phyloP scores from a whole-genome alignment of 2,797 vertebrate species.

The Cheirogaleus major region DNA sequence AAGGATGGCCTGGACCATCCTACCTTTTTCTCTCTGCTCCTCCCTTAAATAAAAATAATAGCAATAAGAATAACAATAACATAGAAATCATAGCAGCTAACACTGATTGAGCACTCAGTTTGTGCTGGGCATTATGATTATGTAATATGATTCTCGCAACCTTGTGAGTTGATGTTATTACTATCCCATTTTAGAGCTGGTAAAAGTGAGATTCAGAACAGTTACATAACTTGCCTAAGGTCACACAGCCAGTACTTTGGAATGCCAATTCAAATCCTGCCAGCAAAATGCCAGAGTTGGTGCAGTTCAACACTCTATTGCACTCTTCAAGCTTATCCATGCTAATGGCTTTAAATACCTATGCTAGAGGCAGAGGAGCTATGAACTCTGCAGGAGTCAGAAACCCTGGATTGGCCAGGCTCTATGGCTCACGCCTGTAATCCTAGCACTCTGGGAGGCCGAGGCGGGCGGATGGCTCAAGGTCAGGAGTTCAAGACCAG shows the following conservation, averaged over 20 bases:
- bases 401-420: background rate
- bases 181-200: background rate
- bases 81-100: background rate
- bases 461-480: too few relatives aligned
- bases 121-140: background rate
- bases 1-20: background rate
- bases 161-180: background rate
- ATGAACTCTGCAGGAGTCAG: background rate
- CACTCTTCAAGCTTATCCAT: background rate
- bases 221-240: slow-evolving; percentile 11
- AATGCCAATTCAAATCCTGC: background rate
- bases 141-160: background rate
- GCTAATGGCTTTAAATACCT: background rate
- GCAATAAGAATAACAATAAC: background rate
- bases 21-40: slow-evolving; percentile 8
- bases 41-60: slow-evolving; percentile 41
- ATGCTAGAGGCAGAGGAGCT: background rate
- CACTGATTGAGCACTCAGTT: background rate
- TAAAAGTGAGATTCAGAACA: slow-evolving; percentile 21
- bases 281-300: background rate
- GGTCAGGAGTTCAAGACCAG: too few relatives aligned
- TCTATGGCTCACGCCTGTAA: too few relatives aligned
- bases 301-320: background rate
- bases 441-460: too few relatives aligned
- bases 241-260: background rate